These are phyloP conservation scores for Synergus laeviventris DNA, from an alignment of 2,888 invertebrate genomes.

Conservation along the genomic window DNA sequence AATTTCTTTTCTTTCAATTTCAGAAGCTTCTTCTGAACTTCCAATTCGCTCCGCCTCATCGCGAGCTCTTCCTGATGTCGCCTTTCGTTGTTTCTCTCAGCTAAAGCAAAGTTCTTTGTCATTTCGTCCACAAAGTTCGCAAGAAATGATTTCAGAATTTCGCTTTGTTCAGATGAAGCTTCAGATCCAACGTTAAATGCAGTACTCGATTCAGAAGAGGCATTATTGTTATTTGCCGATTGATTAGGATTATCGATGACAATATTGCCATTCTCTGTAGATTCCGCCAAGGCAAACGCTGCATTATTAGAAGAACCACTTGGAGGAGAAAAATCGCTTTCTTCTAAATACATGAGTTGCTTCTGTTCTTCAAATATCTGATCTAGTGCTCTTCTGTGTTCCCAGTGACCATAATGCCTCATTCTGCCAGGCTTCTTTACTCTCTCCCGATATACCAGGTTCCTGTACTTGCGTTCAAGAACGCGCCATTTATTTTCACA, in stretches of 20 bases:
- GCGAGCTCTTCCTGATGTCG: constrained; percentile 59
- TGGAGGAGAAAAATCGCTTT: constrained; percentile 57
- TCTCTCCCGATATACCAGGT: constrained; percentile 66
- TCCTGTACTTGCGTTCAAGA: constrained; percentile 70
- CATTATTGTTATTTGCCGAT: not conserved
- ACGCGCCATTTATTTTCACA: constrained; percentile 73
- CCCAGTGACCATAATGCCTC: constrained; percentile 70
- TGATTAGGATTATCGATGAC: constrained; percentile 42
- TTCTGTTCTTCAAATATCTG: constrained; percentile 68
- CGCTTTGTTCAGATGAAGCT: constrained; percentile 38
- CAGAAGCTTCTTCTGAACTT: constrained; percentile 56
- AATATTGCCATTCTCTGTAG: not conserved
- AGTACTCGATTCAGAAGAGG: not conserved
- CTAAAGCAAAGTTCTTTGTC: constrained; percentile 56
- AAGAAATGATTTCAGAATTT: constrained; percentile 47
- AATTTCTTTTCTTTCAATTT: constrained; percentile 57
- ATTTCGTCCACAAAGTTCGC: constrained; percentile 58
- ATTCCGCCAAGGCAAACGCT: not conserved
- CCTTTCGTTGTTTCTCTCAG: constrained; percentile 57
- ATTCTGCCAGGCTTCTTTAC: constrained; percentile 70
- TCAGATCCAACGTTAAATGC: constrained; percentile 18
- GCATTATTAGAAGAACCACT: constrained; percentile 48
- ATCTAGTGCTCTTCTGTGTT: constrained; percentile 69
- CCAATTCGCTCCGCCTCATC: constrained; percentile 52
- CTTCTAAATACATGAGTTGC: constrained; percentile 60